Conservation (phyloP, 2,113 vertebrate species). For the Otus sunia region DNA sequence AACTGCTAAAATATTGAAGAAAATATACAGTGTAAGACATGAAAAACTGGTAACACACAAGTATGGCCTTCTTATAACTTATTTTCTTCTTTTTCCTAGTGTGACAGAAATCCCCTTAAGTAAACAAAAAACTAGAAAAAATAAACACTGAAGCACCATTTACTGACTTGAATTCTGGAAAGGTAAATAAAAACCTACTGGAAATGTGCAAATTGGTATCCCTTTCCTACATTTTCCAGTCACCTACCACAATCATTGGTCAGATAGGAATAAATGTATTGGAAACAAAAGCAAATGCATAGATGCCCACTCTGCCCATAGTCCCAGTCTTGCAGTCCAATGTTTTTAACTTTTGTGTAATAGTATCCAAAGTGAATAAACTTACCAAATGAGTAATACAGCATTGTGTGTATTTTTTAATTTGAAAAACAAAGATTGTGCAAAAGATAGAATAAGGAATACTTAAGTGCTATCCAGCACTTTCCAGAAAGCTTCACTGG, state of each 20-base stretch:
- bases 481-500: not conserved
- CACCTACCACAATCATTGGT: not conserved
- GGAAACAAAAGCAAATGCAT: not conserved
- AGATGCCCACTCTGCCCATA: not conserved
- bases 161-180: not conserved
- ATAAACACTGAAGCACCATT: not conserved
- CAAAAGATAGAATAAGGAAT: not conserved
- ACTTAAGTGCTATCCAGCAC: not conserved
- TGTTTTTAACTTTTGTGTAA: not conserved
- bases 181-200: not conserved
- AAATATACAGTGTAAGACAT: not conserved
- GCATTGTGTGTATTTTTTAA: rapidly evolving
- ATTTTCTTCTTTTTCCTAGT: not conserved
- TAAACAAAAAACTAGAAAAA: not conserved
- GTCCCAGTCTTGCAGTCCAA: not conserved
- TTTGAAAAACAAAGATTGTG: not conserved
- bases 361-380: not conserved
- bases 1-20: not conserved
- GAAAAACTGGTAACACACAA: not conserved
- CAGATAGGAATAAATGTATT: not conserved
- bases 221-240: not conserved
- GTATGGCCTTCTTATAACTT: not conserved
- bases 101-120: not conserved
- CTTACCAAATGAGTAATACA: rapidly evolving
- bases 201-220: not conserved